phyloP scores from a whole-genome alignment of 2,888 invertebrate species.

The Ophion obscuratus region DNA sequence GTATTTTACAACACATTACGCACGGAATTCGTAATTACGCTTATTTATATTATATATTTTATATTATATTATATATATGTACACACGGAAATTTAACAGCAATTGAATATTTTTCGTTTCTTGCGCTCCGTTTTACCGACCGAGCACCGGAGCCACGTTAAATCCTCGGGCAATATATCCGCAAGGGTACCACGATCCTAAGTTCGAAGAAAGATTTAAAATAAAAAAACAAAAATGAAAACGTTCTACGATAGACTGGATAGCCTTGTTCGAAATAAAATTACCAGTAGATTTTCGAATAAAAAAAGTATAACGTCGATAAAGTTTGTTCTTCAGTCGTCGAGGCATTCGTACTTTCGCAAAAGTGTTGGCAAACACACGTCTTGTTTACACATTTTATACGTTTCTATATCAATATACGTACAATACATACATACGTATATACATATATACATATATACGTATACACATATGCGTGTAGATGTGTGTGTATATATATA shows the following conservation, averaged over 20 bases:
- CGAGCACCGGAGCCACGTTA: conserved; percentile 12
- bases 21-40: conserved; percentile 54
- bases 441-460: conserved; percentile 51
- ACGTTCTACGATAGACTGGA: conserved; percentile 3
- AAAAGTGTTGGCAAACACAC: conserved; percentile 29
- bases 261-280: conserved; percentile 48
- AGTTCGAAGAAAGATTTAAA: conserved; percentile 2
- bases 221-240: conserved; percentile 2
- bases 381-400: conserved; percentile 28
- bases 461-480: no score
- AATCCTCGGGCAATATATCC: conserved; percentile 4
- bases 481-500: no score
- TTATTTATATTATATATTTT: conserved; percentile 62
- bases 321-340: conserved; percentile 42
- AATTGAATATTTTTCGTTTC: conserved; percentile 18
- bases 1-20: conserved; percentile 51
- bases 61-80: conserved; percentile 43
- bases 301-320: conserved; percentile 63
- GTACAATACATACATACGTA: conserved; percentile 54
- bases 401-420: not conserved
- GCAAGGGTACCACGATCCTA: not conserved
- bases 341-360: conserved; percentile 50
- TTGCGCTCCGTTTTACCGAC: conserved; percentile 19
- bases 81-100: conserved; percentile 46
- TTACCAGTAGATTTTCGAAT: conserved; percentile 69